Conservation (phyloP, 2,797 vertebrate species). For the Lacerta bilineata region DNA sequence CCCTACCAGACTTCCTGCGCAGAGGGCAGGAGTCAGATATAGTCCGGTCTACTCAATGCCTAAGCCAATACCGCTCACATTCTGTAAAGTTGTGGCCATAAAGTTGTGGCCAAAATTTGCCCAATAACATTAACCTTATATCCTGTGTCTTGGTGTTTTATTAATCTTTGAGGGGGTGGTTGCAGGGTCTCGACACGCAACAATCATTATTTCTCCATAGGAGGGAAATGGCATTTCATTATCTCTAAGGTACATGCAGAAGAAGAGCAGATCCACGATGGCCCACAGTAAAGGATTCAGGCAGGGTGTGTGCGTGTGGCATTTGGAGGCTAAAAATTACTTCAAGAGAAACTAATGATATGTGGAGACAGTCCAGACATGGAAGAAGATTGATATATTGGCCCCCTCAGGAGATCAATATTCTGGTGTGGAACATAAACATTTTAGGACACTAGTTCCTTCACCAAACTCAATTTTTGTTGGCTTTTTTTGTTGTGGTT, state of each 20-base stretch:
- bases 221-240: conserved; percentile 1
- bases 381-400: conserved; percentile 24
- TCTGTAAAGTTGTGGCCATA: too few relatives aligned
- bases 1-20: too few relatives aligned
- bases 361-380: background rate
- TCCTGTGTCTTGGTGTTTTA: too few relatives aligned
- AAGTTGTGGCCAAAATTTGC: too few relatives aligned
- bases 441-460: background rate
- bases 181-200: background rate
- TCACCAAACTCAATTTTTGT: background rate
- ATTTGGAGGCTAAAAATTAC: background rate
- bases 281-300: background rate
- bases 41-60: too few relatives aligned
- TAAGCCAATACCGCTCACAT: too few relatives aligned
- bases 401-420: background rate
- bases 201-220: background rate
- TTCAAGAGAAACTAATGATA: conserved; percentile 1
- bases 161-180: too few relatives aligned
- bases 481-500: background rate
- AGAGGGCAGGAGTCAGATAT: too few relatives aligned
- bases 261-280: conserved; percentile 15
- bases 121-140: too few relatives aligned
- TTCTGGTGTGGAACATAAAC: conserved; percentile 19
- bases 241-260: background rate
- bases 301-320: background rate